Evolutionary conservation across 2,113 vertebrate genomes (phyloP), one percentile per base, ranked within the genome.

Genomic region (Bos javanicus): DNA sequence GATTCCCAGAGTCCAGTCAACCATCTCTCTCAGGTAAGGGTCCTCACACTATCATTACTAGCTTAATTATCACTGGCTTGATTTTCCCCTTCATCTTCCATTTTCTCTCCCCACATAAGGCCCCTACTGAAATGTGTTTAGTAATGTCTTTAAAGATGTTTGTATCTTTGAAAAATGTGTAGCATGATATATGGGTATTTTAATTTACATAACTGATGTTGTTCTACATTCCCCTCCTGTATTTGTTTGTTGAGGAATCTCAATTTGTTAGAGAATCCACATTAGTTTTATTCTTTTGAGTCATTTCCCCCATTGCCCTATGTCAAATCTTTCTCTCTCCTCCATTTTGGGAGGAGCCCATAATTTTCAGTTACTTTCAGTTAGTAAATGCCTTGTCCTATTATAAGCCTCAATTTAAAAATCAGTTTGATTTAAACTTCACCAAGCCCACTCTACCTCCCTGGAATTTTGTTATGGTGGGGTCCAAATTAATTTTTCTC

Each of bases 361-460:
- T 89, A 43, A 50, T 86, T 90, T 90, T 59, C 5, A 39, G 46
- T 87, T 46, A 67, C 76, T 93, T 91, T 88, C 25, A 91, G 56
- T 78, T 94, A 90, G 26, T 48, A 50, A 92, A 62, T 15, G 3
- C 23, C 21, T 48, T n/a, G 14, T 74, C 50, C 19, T 48, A 16
- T 64, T 87, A 19, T 46, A 91, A 94, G 46, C 50, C 78, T 87
- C 23, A 15, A 50, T 48, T 81, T 39, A 43, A 82, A 89, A 64
- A 80, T 50, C 3, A 4, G 21, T 82, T 74, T 62, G 30, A 81
- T 86, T 59, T 91, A 64, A 83, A 57, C 48, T 13, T 64, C 6
- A 39, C 54, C 17, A 33, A 39, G 12, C 9, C 12, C 0, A 0
- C 46, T 13, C 43, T 21, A 0, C 14, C 48, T 33, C 39, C 33